Evolutionary conservation across 2,113 vertebrate species (phyloP).

Genomic region (Sakesphorus luctuosus): DNA sequence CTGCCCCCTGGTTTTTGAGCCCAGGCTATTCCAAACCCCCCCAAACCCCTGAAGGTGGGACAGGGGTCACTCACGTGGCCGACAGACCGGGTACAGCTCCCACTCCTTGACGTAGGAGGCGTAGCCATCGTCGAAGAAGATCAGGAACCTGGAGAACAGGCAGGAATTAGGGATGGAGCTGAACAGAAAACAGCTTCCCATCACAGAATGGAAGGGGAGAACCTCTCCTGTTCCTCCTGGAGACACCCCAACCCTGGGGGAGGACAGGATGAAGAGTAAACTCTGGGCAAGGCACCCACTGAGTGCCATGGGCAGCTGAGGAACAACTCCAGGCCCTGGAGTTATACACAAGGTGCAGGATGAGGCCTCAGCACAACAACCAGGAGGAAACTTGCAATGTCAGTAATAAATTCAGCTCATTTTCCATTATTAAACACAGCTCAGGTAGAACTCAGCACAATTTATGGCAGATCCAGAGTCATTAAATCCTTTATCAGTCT

Average conservation of each 20-base stretch:
- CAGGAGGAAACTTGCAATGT: accelerated
- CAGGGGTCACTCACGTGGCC: slow-evolving; percentile 84
- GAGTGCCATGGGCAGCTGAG: accelerated
- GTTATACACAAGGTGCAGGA: neutral
- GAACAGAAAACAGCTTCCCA: neutral
- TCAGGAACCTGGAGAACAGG: slow-evolving; percentile 84
- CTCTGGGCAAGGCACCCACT: neutral
- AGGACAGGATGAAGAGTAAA: neutral
- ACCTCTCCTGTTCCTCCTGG: neutral
- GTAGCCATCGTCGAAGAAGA: slow-evolving; percentile 98
- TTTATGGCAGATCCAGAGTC: accelerated
- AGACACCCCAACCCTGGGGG: neutral
- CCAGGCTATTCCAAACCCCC: neutral
- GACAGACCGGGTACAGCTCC: slow-evolving; percentile 91
- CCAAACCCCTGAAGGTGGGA: neutral
- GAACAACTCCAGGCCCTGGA: accelerated
- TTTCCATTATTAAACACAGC: accelerated
- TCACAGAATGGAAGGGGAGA: accelerated
- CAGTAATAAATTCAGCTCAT: accelerated
- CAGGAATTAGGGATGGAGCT: accelerated
- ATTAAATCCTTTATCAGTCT: neutral
- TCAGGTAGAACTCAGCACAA: neutral
- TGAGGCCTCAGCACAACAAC: neutral
- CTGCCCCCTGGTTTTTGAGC: neutral
- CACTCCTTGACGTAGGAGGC: slow-evolving; percentile 93